phyloP scores from a whole-genome alignment of 2,797 vertebrate species.

The Channa striata region DNA sequence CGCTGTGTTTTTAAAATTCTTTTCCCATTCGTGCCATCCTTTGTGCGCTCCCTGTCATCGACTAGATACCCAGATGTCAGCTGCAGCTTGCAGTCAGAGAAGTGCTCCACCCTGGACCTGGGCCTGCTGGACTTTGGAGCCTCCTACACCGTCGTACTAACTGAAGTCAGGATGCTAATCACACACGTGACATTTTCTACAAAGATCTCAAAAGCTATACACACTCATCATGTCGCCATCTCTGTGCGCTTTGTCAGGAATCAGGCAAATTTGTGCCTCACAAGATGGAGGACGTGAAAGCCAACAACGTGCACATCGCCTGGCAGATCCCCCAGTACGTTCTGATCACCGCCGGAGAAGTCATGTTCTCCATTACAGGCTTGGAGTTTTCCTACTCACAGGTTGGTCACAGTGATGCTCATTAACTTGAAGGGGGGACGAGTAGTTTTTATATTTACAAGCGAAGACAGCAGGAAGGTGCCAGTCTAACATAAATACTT shows the following conservation, averaged over 20 bases:
- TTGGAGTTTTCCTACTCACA: constrained; percentile 98
- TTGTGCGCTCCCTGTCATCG: constrained; percentile 21
- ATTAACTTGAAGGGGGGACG: not conserved
- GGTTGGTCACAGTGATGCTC: constrained; percentile 64
- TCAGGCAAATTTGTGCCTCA: constrained; percentile 40
- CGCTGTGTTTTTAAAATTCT: not conserved
- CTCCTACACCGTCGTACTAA: constrained; percentile 88
- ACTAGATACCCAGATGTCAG: constrained; percentile 82
- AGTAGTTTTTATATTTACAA: not conserved
- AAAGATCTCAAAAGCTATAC: not conserved
- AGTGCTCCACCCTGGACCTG: constrained; percentile 79
- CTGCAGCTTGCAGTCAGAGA: constrained; percentile 59
- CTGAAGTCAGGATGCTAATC: constrained; percentile 80
- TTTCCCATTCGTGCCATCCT: constrained; percentile 4
- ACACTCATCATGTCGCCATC: not conserved
- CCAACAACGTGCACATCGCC: constrained; percentile 89
- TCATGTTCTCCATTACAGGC: constrained; percentile 97
- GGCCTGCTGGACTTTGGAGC: constrained; percentile 92
- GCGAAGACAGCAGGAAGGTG: no score
- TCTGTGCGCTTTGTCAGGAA: constrained; percentile 67
- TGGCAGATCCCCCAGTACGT: constrained; percentile 96
- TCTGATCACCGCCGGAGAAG: constrained; percentile 92
- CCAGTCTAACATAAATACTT: not conserved
- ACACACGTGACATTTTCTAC: not conserved
- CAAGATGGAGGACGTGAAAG: constrained; percentile 87